Evolutionary conservation across 2,888 invertebrate species (phyloP), one percentile per base, ranked within the genome.

Genomic region (Calameuta filiformis): DNA sequence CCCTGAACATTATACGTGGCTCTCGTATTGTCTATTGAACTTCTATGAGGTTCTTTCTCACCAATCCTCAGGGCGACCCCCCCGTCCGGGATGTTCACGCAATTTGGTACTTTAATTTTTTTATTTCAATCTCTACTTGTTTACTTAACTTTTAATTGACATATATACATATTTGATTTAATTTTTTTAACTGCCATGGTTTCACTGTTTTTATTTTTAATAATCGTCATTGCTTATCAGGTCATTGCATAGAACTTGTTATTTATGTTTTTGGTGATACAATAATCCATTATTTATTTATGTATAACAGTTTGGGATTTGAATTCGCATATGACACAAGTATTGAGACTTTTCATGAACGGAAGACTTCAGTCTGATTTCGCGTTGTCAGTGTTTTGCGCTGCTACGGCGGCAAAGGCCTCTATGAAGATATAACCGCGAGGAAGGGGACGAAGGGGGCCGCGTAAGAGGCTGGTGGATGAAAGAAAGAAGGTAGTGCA

Each of bases 381-480:
- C 2, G 23, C 56, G 23, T 23, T 56, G 56, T 56, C 56, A 40
- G 40, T 40, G 40, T 40, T 23, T 40, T 40, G 40, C 40, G 40
- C 40, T 40, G 23, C 40, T 40, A 40, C 40, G 40, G 23, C 40
- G 15, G 40, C 40, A 40, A 23, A 15, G 40, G 23, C 2, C 40
- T 30, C 23, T 75, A 78, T 76, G 73, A 78, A 73, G 76, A 78
- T 76, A 78, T 76, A 78, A 78, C 76, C 56, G 73, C 30, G 76
- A 76, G 68, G 75, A 68, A 71, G 68, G 73, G 75, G n/a, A 37
- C 30, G 37, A 3, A 35, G 33, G 31, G 30, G 33, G 33, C 15
- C 30, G 71, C 40, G 69, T 33, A 68, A 77, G 75, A 56, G 75
- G 34, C 69, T 15, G 33, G 34, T 34, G 76, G 73, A 76, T 68